Conservation (phyloP, 2,113 vertebrate genomes). For the rabbit (Oryctolagus cuniculus) region DNA sequence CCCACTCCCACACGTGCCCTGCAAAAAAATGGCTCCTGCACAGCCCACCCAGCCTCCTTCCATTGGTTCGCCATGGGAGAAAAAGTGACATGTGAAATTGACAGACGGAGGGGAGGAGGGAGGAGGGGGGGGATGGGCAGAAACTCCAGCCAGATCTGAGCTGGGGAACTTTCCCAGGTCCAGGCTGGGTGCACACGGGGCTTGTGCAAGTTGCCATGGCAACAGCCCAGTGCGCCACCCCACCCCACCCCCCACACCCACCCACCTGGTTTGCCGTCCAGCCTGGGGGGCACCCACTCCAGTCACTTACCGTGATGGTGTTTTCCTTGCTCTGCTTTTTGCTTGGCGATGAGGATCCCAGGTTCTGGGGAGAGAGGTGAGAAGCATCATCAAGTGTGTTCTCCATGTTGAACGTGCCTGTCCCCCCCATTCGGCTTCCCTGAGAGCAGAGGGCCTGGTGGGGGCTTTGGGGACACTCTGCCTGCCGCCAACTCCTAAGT, state of each 20-base stretch:
- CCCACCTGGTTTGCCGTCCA: not conserved
- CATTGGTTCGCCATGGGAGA: not conserved
- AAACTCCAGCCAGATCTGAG: conserved; percentile 26
- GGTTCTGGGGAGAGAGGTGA: conserved; percentile 92
- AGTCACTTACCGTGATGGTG: conserved; percentile 92
- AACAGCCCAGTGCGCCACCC: conserved; percentile 53
- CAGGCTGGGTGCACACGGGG: not conserved
- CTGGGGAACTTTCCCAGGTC: conserved; percentile 58
- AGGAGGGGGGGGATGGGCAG: not conserved
- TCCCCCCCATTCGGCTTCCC: conserved; percentile 80
- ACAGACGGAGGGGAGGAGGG: not conserved
- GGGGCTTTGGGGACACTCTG: conserved; percentile 47
- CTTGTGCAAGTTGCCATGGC: conserved; percentile 68
- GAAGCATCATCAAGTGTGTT: conserved; percentile 88
- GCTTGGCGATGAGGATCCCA: conserved; percentile 90
- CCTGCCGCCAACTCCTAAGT: conserved; percentile 69
- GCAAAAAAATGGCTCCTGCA: conserved; percentile 58
- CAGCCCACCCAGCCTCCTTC: not conserved
- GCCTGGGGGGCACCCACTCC: not conserved
- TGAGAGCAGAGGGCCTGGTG: conserved; percentile 48
- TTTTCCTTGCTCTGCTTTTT: conserved; percentile 92
- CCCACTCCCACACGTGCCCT: not conserved
- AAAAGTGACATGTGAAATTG: not conserved
- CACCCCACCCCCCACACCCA: not conserved
- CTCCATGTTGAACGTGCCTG: conserved; percentile 86